Conservation (phyloP, 2,888 invertebrate species). For the Metellina segmentata region DNA sequence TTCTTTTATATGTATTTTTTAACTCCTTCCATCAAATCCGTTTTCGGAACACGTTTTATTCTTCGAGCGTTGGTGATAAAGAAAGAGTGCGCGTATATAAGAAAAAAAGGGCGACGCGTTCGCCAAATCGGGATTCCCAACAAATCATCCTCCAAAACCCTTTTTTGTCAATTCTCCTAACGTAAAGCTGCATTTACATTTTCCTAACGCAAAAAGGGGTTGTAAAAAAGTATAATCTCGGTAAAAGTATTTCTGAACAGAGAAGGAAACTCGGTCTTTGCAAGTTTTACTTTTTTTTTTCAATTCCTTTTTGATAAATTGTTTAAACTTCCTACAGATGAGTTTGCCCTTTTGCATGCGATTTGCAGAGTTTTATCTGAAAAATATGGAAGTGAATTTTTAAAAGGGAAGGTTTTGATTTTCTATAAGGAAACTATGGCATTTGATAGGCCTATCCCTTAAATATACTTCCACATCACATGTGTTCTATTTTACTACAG, state of each 20-base stretch:
- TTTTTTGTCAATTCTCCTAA: constrained; percentile 15
- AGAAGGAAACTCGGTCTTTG: constrained; percentile 43
- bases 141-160: constrained; percentile 31
- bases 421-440: background rate
- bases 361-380: constrained; percentile 19
- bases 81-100: constrained; percentile 1
- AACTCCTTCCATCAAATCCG: background rate
- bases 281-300: background rate
- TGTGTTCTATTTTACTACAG: no score
- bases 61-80: background rate
- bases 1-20: no score
- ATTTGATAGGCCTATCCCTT: background rate
- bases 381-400: constrained; percentile 19
- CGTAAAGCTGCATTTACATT: constrained; percentile 54
- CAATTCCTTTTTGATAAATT: constrained; percentile 49
- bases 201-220: constrained; percentile 22
- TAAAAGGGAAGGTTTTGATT: constrained; percentile 2
- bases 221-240: constrained; percentile 54
- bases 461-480: constrained; percentile 4
- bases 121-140: constrained; percentile 24
- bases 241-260: constrained; percentile 59
- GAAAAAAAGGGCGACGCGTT: constrained; percentile 27
- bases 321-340: constrained; percentile 63
- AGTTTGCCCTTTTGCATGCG: constrained; percentile 29
- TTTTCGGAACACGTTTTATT: constrained; percentile 38